Base-by-base conservation (phyloP, 2,113 vertebrate genomes). In the Myrmecophaga tridactyla region DNA sequence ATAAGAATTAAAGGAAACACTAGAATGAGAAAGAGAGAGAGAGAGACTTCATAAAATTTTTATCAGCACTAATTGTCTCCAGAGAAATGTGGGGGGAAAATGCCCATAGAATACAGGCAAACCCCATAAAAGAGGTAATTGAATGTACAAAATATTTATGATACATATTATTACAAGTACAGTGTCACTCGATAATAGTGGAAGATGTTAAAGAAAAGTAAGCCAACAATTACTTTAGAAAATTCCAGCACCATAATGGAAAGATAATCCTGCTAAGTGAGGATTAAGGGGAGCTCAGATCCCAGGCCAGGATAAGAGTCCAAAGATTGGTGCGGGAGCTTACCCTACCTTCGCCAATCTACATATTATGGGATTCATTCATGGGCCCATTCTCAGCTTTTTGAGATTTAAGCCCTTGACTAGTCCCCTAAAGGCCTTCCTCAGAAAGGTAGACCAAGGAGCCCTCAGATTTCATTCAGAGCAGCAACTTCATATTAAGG, bases 151-250 rank as follows among this genome's bases (percentile, higher is more conserved):
- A 90, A 69, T 25, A 94, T 70, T 75, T 65, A 90, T 65, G 29
- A 92, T 82, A 13, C 20, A 18, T 60, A 53, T 36, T 58, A 76
- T 5, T 86, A 34, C 41, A 90, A 34, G 58, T 63, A 70, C 3
- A 39, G 34, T 25, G 43, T 75, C 43, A 72, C 4, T 72, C 3
- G 27, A 87, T 81, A 95, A 84, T 23, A 36, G 51, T 14, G 13
- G n/a, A 36, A 36, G 36, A 43, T 36, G 17, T 62, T 48, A 90
- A 76, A 48, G 41, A 53, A 46, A 53, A 29, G 17, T 4, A n/a
- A 81, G 48, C 31, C 63, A 75, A 51, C 31, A 48, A 62, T 43
- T 21, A 34, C 82, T 78, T 90, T 81, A 95, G 91, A 94, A 85
- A 85, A 72, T 15, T 1, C 6, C n/a, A 82, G 14, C 3, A 77